A percentile compares a stretch with the other conserved stretches of the same genome.
Conservation (phyloP, 2,888 invertebrate species). For the Heliconius ethilla region DNA sequence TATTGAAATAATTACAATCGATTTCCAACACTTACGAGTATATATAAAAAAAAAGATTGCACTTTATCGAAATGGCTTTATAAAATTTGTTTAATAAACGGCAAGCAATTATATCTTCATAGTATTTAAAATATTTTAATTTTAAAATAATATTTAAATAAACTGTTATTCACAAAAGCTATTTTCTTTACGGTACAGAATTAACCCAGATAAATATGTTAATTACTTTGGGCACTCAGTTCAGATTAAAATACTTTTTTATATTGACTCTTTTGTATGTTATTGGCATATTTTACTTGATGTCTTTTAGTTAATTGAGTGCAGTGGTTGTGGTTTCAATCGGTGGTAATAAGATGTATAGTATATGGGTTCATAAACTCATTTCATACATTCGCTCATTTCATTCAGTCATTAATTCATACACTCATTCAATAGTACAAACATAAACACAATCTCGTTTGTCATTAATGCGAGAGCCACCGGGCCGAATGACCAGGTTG, state of each 20-base stretch:
- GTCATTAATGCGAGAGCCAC: too few species aligned
- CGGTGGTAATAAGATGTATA: too few species aligned
- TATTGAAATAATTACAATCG: background rate
- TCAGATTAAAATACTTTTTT: slow-evolving; percentile 3
- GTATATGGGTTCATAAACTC: too few species aligned
- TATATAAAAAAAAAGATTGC: background rate
- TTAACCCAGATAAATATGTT: slow-evolving; percentile 21
- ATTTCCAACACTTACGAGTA: background rate
- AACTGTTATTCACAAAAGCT: background rate
- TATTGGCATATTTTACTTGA: background rate
- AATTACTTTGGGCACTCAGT: slow-evolving; percentile 17
- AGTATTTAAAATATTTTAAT: background rate
- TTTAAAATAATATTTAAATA: slow-evolving; percentile 5
- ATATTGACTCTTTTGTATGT: background rate
- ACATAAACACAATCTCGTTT: too few species aligned
- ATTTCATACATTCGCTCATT: too few species aligned
- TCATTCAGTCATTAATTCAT: too few species aligned
- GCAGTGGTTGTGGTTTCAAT: too few species aligned
- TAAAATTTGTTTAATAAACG: background rate
- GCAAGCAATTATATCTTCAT: background rate
- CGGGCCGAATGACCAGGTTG: too few species aligned
- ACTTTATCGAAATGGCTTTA: background rate
- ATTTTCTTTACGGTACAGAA: slow-evolving; percentile 6
- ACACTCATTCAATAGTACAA: too few species aligned
- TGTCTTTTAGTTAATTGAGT: too few species aligned